These are phyloP conservation scores for Artibeus jamaicensis DNA, from an alignment of 2,797 vertebrate genomes.

Conservation along the genomic window DNA sequence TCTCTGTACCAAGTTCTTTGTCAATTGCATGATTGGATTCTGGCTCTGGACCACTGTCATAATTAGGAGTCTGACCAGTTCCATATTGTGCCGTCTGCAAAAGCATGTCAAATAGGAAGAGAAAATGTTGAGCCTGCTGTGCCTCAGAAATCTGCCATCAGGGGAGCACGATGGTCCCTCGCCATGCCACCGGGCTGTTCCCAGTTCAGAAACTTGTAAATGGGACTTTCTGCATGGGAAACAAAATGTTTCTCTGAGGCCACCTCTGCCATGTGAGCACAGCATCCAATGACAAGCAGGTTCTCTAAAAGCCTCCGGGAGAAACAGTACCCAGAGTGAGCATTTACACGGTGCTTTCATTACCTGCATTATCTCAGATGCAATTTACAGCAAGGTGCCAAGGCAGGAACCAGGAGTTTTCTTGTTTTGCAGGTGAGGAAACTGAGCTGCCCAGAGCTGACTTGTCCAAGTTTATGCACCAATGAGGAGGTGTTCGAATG, in stretches of 20 bases:
- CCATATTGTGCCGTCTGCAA: slow-evolving; percentile 57
- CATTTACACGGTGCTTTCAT: too few relatives aligned
- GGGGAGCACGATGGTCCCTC: not conserved
- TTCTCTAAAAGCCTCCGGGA: not conserved
- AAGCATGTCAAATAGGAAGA: slow-evolving; percentile 47
- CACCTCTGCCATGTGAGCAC: not conserved
- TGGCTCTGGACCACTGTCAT: slow-evolving; percentile 54
- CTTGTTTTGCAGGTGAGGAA: not conserved
- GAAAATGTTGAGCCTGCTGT: not conserved
- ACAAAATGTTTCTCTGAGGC: not conserved
- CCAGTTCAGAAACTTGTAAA: not conserved
- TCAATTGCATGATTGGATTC: slow-evolving; percentile 63
- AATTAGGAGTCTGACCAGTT: slow-evolving; percentile 61
- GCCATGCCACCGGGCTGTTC: slow-evolving; percentile 1
- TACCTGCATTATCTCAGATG: not conserved
- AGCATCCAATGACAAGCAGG: not conserved
- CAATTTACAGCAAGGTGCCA: too few relatives aligned
- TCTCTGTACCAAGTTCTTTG: slow-evolving; percentile 39
- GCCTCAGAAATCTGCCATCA: slow-evolving; percentile 1
- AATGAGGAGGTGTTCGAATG: not conserved
- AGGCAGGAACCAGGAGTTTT: not conserved
- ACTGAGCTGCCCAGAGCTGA: not conserved
- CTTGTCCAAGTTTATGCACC: not conserved
- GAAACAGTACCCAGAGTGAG: not conserved
- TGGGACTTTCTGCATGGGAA: not conserved